Evolutionary conservation across 2,888 invertebrate genomes (phyloP).

Genomic region (Aspidapion aeneum): DNA sequence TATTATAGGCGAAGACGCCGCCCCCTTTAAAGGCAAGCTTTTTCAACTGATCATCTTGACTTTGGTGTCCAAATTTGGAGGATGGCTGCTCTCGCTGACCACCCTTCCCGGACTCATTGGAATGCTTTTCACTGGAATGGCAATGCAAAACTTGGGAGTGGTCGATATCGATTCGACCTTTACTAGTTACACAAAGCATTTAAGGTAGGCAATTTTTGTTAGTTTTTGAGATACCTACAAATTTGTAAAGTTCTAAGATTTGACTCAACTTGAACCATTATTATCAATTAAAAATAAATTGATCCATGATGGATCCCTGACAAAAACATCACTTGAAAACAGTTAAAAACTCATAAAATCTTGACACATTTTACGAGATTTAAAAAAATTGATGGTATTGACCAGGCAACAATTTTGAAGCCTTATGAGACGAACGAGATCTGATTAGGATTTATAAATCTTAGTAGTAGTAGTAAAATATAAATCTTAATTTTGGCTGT

Average conservation of each 20-base stretch:
- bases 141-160: slow-evolving; percentile 71
- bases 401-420: too few relatives aligned
- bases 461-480: too few relatives aligned
- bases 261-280: slow-evolving; percentile 11
- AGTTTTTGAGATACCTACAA: neutral
- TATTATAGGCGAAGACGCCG: slow-evolving; percentile 72
- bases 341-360: too few relatives aligned
- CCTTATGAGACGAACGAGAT: too few relatives aligned
- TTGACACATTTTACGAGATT: too few relatives aligned
- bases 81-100: slow-evolving; percentile 74
- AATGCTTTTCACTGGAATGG: slow-evolving; percentile 79
- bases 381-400: too few relatives aligned
- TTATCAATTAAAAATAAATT: neutral
- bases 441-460: too few relatives aligned
- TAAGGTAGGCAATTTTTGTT: slow-evolving; percentile 61
- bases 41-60: slow-evolving; percentile 75
- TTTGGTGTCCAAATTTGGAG: slow-evolving; percentile 76
- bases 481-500: too few relatives aligned
- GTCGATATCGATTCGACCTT: slow-evolving; percentile 65
- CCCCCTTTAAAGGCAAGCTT: slow-evolving; percentile 78
- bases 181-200: slow-evolving; percentile 61
- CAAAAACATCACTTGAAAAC: too few relatives aligned
- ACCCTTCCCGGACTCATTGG: slow-evolving; percentile 83
- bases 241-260: slow-evolving; percentile 6
- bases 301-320: neutral